phyloP scores from a whole-genome alignment of 2,797 vertebrate species.

The Coranthus polyacanthus region DNA sequence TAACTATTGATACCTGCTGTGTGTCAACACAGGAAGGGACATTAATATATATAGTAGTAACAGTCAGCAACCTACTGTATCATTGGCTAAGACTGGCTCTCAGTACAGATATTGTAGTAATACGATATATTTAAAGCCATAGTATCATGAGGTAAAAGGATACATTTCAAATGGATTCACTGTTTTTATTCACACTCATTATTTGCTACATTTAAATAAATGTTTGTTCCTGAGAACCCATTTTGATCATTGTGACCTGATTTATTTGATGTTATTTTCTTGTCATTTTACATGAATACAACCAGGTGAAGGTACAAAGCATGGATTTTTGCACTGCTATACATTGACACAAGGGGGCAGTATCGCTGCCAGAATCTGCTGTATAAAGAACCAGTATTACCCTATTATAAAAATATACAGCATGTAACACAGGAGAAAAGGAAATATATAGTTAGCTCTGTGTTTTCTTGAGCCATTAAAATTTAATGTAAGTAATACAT shows the following conservation, averaged over 20 bases:
- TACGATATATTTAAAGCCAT: conserved; percentile 54
- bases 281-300: no score
- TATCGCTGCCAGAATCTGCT: conserved; percentile 47
- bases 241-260: background rate
- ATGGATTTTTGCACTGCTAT: background rate
- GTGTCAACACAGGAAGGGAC: conserved; percentile 47
- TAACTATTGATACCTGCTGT: conserved; percentile 47
- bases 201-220: conserved; percentile 77
- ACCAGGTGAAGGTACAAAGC: no score
- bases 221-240: conserved; percentile 60
- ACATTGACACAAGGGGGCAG: conserved; percentile 72
- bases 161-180: conserved; percentile 39
- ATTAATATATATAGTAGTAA: conserved; percentile 51
- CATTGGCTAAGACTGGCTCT: conserved; percentile 52
- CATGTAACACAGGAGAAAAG: background rate
- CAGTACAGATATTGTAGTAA: conserved; percentile 35
- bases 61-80: conserved; percentile 51
- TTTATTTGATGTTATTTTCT: no score
- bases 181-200: conserved; percentile 42
- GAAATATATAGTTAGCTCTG: background rate
- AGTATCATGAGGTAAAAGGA: conserved; percentile 40
- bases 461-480: background rate
- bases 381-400: background rate
- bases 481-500: background rate
- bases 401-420: background rate